Evolutionary conservation across 2,113 vertebrate genomes (phyloP).

Genomic region (Platichthys stellatus): DNA sequence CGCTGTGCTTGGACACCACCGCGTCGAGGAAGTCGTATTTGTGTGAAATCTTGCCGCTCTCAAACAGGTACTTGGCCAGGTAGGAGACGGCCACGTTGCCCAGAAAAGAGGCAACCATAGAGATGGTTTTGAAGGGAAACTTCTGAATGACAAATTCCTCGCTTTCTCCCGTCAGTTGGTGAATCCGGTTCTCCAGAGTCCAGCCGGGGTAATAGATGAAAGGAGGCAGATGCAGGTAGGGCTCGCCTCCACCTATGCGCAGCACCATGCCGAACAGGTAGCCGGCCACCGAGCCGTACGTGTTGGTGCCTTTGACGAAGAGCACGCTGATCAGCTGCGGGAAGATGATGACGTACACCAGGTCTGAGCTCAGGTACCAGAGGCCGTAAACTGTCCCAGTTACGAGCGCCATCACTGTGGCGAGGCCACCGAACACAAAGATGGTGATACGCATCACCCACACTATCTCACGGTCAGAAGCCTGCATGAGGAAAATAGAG

Average conservation of each 20-base stretch:
- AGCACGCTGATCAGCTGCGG: conserved; percentile 95
- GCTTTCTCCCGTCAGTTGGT: conserved; percentile 70
- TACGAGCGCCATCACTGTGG: conserved; percentile 95
- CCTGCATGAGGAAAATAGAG: conserved; percentile 79
- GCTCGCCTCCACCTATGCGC: conserved; percentile 94
- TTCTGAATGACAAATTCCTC: conserved; percentile 88
- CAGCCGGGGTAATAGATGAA: conserved; percentile 94
- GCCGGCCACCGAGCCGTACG: conserved; percentile 92
- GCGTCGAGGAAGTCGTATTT: conserved; percentile 96
- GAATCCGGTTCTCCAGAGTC: conserved; percentile 69
- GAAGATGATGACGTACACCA: conserved; percentile 99
- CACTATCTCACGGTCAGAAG: conserved; percentile 94
- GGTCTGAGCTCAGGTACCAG: conserved; percentile 98
- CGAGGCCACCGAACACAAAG: conserved; percentile 93
- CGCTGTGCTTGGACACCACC: conserved; percentile 93
- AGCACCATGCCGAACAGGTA: conserved; percentile 92
- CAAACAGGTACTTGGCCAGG: conserved; percentile 95
- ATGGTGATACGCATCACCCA: conserved; percentile 98
- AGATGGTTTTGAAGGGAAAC: conserved; percentile 95
- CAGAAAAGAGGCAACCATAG: conserved; percentile 93
- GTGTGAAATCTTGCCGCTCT: conserved; percentile 93
- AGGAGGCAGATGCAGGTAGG: conserved; percentile 92
- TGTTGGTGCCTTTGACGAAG: conserved; percentile 96
- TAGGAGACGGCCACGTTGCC: conserved; percentile 91
- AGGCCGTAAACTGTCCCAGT: conserved; percentile 94